These are phyloP conservation scores for Struthidea cinerea DNA, from an alignment of 2,113 vertebrate species.

Conservation along the genomic window DNA sequence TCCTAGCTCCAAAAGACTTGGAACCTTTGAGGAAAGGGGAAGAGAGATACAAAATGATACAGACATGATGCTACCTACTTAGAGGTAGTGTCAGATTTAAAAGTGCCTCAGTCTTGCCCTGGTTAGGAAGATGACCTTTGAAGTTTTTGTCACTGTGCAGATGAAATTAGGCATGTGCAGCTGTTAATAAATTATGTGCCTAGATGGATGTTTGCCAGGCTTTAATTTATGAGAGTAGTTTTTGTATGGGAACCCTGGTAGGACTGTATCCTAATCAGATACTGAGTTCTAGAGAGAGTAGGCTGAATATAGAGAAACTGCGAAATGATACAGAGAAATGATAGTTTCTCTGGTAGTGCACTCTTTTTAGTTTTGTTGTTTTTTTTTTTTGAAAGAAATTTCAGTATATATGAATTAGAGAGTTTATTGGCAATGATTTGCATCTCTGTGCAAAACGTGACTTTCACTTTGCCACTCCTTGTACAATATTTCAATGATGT, in stretches of 20 bases:
- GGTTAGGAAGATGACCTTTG: not conserved
- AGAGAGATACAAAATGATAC: not conserved
- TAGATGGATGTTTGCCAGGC: not conserved
- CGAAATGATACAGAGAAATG: not conserved
- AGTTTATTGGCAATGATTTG: not conserved
- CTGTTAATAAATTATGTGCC: not conserved
- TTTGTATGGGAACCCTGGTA: not conserved
- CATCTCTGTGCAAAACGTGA: not conserved
- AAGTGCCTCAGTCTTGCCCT: not conserved
- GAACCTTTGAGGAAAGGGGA: not conserved
- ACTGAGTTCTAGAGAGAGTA: not conserved
- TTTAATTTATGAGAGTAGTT: not conserved
- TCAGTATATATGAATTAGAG: not conserved
- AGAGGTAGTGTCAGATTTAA: not conserved
- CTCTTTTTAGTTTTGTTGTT: accelerated
- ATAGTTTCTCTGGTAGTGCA: not conserved
- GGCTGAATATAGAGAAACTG: not conserved
- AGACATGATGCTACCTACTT: not conserved
- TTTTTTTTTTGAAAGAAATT: not conserved
- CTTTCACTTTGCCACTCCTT: not conserved
- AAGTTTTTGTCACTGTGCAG: not conserved
- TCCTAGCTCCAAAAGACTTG: not conserved
- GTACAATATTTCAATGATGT: not conserved
- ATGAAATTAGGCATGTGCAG: not conserved
- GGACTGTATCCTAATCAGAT: not conserved